Conservation (phyloP, 2,888 invertebrate species). For the Calameuta idolon region DNA sequence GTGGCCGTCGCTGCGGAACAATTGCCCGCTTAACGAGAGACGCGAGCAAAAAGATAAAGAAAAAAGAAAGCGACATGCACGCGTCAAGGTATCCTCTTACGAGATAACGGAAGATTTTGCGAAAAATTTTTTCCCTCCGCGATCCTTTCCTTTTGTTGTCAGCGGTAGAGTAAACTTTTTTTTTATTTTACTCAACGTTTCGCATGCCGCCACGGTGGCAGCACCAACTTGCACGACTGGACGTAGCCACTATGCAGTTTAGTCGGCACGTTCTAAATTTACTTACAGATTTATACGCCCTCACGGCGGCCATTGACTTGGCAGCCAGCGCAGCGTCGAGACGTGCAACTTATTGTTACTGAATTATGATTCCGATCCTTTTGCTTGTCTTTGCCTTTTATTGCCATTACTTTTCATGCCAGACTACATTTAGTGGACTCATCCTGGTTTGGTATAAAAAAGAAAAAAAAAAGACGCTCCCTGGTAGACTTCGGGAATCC, state of each 20-base stretch:
- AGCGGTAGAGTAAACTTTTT: neutral
- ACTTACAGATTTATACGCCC: slow-evolving; percentile 57
- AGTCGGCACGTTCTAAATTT: slow-evolving; percentile 54
- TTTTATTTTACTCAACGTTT: neutral
- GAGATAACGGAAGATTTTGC: neutral
- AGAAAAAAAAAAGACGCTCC: neutral
- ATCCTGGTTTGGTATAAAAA: neutral
- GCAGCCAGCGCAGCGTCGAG: slow-evolving; percentile 5
- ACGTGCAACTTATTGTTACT: neutral
- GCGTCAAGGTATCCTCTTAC: neutral
- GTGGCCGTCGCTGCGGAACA: neutral
- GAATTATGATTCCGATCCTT: neutral
- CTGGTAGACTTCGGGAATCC: neutral
- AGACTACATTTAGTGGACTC: neutral
- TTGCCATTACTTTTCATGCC: neutral
- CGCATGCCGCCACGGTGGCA: slow-evolving; percentile 31
- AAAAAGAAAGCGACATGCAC: neutral
- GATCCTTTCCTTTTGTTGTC: neutral
- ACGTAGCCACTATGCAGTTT: slow-evolving; percentile 27
- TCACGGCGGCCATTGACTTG: slow-evolving; percentile 52
- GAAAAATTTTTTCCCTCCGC: neutral
- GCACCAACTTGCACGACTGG: slow-evolving; percentile 28
- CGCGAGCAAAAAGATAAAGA: neutral
- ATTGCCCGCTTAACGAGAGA: neutral
- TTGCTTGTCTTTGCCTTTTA: neutral